phyloP scores from a whole-genome alignment of 2,113 vertebrate species.

The Clarias magur region DNA sequence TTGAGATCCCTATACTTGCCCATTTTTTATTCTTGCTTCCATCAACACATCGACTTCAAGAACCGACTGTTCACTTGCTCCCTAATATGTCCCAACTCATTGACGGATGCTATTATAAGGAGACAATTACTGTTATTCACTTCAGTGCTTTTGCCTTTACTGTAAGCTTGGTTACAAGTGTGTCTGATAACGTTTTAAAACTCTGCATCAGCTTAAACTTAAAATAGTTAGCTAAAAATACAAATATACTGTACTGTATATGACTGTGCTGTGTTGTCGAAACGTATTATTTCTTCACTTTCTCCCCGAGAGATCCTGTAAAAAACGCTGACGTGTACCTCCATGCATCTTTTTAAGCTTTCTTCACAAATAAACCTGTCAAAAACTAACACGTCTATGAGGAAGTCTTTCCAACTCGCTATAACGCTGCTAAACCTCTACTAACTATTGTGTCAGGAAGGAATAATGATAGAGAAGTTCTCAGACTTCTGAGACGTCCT shows the following conservation, averaged over 20 bases:
- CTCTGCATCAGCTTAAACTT: slow-evolving; percentile 15
- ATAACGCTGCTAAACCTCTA: not conserved
- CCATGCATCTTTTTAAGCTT: not conserved
- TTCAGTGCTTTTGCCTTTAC: not conserved
- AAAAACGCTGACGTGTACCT: slow-evolving; percentile 10
- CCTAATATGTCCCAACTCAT: too few species aligned
- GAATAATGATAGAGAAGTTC: too few species aligned
- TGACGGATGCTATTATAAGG: too few species aligned
- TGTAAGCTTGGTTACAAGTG: not conserved
- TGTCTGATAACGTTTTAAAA: not conserved
- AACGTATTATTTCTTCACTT: not conserved
- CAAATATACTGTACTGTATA: not conserved
- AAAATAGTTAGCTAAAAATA: slow-evolving; percentile 12
- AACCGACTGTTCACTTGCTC: too few species aligned
- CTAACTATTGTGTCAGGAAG: not conserved
- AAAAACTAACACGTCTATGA: not conserved
- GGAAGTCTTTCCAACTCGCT: not conserved
- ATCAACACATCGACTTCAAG: too few species aligned
- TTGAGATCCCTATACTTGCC: too few species aligned
- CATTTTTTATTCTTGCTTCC: too few species aligned
- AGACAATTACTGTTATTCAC: too few species aligned
- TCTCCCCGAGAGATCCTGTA: not conserved
- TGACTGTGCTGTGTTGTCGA: not conserved
- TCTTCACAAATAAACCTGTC: not conserved
- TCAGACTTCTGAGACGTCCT: too few species aligned